Base-by-base conservation (phyloP, 2,888 invertebrate species). In the Torymus auratus region DNA sequence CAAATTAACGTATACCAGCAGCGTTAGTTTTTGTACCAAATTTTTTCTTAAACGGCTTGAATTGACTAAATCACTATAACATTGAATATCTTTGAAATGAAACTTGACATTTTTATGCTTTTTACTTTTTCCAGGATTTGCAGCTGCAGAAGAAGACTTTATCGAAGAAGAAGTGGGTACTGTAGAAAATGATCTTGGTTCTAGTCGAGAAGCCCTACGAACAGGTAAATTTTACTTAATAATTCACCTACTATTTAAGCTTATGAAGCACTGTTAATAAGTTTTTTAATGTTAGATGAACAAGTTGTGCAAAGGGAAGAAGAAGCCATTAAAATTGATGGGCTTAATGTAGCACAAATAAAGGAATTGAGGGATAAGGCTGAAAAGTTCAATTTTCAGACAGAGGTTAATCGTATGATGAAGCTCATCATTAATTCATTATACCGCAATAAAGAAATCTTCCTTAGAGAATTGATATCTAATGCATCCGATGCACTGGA, bases 361-460 rank as follows among this genome's bases (percentile, higher is more conserved):
- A 97, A 96, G 86, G 97, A 99, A 92, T 91, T 99, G 64, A 93
- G 96, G 82, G 97, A 97, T 67, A 96, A 95, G 88, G 95, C 98
- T 0, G 96, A 97, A 89, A 97, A 96, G 90, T 96, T 94, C 89
- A 94, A 94, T 41, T 99, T 99, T 93, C 97, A 99, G 92, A 98
- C 99, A 0, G 99, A 99, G 92, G 99, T 99, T 61, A 98, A 98
- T 92, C 96, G 99, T 80, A 99, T 99, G 98, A 99, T 99, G 99
- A 99, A 99, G 92, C 94, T 99, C 81, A 99, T 99, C 91, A 99
- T 99, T 91, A 99, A 99, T 92, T 99, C 99, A 11, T 93, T 99
- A 11, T 99, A 99, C 92, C 94, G 98, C 87, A 99, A 99, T 92
- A 99, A 99, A 92, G 99, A 99, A 94, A 99, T 99, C 86, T 99